Conservation (phyloP, 1,140 invertebrate genomes). For the Myzus persicae region DNA sequence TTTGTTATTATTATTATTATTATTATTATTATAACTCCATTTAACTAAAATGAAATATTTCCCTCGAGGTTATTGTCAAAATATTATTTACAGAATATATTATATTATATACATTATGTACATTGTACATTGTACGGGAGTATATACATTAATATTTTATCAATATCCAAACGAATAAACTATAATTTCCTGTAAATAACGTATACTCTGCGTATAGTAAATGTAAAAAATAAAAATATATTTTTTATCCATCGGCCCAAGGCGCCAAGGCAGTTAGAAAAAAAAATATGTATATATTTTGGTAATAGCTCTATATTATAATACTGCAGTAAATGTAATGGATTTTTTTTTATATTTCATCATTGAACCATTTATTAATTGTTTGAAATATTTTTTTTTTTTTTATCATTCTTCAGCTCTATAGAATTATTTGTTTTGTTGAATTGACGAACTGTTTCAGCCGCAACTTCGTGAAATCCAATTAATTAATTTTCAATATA, state of each 20-base stretch:
- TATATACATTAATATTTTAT: neutral
- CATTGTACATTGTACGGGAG: neutral
- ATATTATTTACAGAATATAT: neutral
- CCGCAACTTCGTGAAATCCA: neutral
- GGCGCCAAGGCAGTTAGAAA: no score
- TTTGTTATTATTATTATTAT: neutral
- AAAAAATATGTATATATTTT: no score
- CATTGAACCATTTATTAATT: neutral
- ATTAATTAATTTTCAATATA: neutral
- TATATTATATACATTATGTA: neutral
- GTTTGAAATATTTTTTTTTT: neutral
- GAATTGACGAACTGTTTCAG: neutral
- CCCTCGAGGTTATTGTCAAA: neutral
- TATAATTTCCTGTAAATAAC: neutral
- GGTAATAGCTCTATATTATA: no score
- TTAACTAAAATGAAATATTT: constrained; percentile 1
- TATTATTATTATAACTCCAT: neutral
- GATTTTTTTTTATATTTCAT: neutral
- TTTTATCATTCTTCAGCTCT: neutral
- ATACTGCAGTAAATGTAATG: neutral
- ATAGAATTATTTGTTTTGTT: neutral
- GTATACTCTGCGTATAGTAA: neutral
- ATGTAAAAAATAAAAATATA: no score
- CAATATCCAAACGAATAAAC: neutral
- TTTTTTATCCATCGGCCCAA: no score